Conservation (phyloP, 2,797 vertebrate genomes). For the Antrozous pallidus region DNA sequence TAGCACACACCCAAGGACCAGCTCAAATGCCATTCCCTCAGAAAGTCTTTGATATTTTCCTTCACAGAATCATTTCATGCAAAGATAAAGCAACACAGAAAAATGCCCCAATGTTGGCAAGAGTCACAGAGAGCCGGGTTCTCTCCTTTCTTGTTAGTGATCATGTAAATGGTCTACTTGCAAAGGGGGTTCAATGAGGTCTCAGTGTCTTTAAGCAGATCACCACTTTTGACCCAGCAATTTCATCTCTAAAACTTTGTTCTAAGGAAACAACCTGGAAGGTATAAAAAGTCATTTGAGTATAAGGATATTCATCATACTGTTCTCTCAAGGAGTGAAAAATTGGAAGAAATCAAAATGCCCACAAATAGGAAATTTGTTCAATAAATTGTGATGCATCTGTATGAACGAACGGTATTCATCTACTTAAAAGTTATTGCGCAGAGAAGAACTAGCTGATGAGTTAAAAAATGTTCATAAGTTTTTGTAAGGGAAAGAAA, state of each 20-base stretch:
- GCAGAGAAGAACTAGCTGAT: not conserved
- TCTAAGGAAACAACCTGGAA: not conserved
- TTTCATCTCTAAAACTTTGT: not conserved
- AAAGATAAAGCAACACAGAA: not conserved
- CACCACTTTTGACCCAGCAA: not conserved
- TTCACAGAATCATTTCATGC: not conserved
- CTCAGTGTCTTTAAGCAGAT: not conserved
- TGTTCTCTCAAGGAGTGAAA: not conserved
- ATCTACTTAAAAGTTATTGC: not conserved
- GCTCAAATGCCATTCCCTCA: not conserved
- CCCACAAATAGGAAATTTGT: not conserved
- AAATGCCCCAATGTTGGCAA: not conserved
- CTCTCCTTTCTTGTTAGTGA: not conserved
- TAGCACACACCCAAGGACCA: not conserved
- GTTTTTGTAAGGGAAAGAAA: constrained; percentile 7
- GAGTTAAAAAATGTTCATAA: not conserved
- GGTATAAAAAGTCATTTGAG: not conserved
- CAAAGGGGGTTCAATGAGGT: not conserved
- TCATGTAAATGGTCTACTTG: no score
- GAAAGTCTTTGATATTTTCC: not conserved
- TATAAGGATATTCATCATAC: not conserved
- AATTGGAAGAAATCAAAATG: not conserved
- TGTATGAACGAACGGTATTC: not conserved
- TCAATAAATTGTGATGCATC: not conserved
- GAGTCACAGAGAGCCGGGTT: fast-evolving